Base-by-base conservation (phyloP, 2,113 vertebrate genomes). In the Bucco capensis region DNA sequence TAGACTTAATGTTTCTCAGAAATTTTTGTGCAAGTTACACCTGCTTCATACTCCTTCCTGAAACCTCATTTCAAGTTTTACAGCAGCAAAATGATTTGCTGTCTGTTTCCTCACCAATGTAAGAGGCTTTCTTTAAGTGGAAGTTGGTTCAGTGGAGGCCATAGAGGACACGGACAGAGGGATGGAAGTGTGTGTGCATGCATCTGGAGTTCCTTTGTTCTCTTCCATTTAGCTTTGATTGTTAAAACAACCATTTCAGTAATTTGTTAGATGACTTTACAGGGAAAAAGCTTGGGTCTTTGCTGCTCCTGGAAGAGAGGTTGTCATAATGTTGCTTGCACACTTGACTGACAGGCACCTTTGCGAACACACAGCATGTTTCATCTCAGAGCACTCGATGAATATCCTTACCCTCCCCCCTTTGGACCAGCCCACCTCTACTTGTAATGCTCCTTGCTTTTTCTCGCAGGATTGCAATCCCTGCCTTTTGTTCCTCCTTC, bases 401-500 rank as follows among this genome's bases (percentile, higher is more conserved):
- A 94, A 82, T 92, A 92, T 94, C 95, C 83, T 89, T 69, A 82
- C 72, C 40, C 40, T 54, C 82, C 65, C 58, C 42, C 10, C 28
- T 47, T 69, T 18, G 51, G 37, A 72, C 47, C 87, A 92, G 81
- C 74, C 61, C 69, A 66, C 72, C 54, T 77, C 88, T 81, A 65
- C 86, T 92, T 74, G 65, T 40, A 61, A 84, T 56, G 86, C 61
- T 82, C 51, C 69, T 53, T 44, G 76, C 60, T 96, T 96, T 90
- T 93, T 89, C 79, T 83, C 18, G 2, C 56, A 72, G 88, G 75
- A 94, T 82, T 90, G 71, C 89, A 91, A 92, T 95, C 92, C 83
- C 67, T 94, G 86, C 84, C 78, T 88, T 92, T 94, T 83, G 88
- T 96, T 94, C 89, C 85, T 87, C 74, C 75, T 92, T 93, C 78